phyloP scores from a whole-genome alignment of 1,140 invertebrate species.

The Pantala flavescens region DNA sequence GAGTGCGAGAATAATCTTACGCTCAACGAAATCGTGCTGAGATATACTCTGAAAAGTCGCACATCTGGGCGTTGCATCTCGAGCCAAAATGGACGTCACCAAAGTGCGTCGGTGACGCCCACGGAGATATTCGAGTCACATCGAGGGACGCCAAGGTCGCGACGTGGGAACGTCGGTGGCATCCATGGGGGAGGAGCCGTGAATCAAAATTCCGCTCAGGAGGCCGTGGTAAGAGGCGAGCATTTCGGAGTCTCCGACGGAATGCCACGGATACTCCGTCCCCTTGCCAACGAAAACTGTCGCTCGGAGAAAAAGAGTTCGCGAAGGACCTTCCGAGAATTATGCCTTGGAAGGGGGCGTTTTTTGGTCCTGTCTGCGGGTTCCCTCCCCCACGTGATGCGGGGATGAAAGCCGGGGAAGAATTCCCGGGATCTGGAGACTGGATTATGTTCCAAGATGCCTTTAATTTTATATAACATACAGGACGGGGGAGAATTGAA shows the following conservation, averaged over 20 bases:
- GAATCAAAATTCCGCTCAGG: background rate
- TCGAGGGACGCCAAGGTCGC: background rate
- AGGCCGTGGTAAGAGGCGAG: background rate
- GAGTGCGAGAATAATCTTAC: no score
- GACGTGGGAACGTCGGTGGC: constrained; percentile 2
- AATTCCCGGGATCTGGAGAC: no score
- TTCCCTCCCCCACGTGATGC: no score
- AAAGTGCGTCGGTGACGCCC: background rate
- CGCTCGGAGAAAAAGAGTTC: background rate
- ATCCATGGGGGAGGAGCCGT: background rate
- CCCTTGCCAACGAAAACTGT: background rate
- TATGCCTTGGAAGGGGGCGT: background rate
- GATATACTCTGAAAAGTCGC: no score
- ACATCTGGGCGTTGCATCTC: no score
- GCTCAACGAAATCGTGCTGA: no score
- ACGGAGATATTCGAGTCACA: background rate
- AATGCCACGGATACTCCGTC: background rate
- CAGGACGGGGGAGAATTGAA: no score
- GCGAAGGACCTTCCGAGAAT: background rate
- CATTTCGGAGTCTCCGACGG: background rate
- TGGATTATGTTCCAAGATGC: no score
- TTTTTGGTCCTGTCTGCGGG: no score
- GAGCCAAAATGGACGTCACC: background rate
- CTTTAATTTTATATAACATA: no score
- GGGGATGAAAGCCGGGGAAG: no score